A percentile compares a stretch with the other conserved stretches of the same genome.
Conservation (phyloP, 2,888 invertebrate species). For the Cerastis rubricosa region DNA sequence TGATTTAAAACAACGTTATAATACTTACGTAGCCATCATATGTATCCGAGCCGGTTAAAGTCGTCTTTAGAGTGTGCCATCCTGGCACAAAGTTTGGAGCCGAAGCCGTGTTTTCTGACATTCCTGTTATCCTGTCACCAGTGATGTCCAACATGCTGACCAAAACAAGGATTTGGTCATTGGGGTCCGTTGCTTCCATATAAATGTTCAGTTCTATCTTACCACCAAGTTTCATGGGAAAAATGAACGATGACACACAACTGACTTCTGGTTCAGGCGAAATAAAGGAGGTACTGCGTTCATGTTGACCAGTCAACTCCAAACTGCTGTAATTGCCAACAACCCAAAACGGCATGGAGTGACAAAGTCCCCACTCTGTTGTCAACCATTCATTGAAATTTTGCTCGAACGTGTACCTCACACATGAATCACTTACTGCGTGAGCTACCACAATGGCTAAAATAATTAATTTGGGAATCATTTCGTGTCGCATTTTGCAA, state of each 20-base stretch:
- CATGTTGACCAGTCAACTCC: slow-evolving; percentile 57
- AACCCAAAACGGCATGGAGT: slow-evolving; percentile 62
- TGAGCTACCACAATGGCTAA: slow-evolving; percentile 45
- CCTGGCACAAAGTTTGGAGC: slow-evolving; percentile 1
- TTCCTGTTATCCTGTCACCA: slow-evolving; percentile 16
- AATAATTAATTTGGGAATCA: slow-evolving; percentile 56
- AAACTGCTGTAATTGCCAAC: slow-evolving; percentile 49
- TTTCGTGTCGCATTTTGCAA: slow-evolving; percentile 47
- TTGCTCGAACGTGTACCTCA: slow-evolving; percentile 72
- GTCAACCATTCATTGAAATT: slow-evolving; percentile 69
- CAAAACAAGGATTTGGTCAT: slow-evolving; percentile 4
- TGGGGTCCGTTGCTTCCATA: background rate
- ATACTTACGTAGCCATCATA: slow-evolving; percentile 47
- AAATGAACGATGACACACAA: slow-evolving; percentile 38
- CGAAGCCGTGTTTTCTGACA: background rate
- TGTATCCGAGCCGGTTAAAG: slow-evolving; percentile 16
- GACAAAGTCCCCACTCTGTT: slow-evolving; percentile 59
- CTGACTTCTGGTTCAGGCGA: slow-evolving; percentile 45
- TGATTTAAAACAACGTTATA: background rate
- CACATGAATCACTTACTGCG: slow-evolving; percentile 72
- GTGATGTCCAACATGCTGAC: background rate
- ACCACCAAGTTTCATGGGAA: slow-evolving; percentile 3
- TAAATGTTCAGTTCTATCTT: slow-evolving; percentile 16
- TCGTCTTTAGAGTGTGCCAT: slow-evolving; percentile 27
- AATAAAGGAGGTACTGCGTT: slow-evolving; percentile 69